Conservation (phyloP, 2,113 vertebrate species). For the Isichthys henryi region DNA sequence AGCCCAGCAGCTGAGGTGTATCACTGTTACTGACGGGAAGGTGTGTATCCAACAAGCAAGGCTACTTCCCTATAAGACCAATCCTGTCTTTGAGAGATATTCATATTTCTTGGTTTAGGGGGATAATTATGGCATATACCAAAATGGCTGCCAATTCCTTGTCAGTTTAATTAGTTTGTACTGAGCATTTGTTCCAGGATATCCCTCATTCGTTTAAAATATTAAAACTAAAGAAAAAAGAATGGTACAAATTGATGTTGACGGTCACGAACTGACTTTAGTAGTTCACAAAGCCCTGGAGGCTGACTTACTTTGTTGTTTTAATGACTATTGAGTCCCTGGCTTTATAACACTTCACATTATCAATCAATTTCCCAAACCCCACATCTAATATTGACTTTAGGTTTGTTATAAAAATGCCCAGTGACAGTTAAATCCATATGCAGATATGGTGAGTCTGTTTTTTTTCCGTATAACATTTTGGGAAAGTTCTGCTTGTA, state of each 20-base stretch:
- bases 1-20: background rate
- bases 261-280: background rate
- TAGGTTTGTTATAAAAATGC: background rate
- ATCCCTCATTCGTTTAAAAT: background rate
- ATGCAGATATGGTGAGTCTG: background rate
- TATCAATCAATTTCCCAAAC: background rate
- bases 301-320: constrained; percentile 1
- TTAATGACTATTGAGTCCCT: background rate
- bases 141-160: background rate
- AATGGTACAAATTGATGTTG: background rate
- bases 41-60: background rate
- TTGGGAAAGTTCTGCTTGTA: constrained; percentile 4
- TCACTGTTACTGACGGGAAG: background rate
- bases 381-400: constrained; percentile 4
- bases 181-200: background rate
- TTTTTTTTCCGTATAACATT: background rate
- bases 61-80: background rate
- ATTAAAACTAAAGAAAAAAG: background rate
- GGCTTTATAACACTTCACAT: background rate
- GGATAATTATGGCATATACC: background rate
- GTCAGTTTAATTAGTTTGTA: background rate
- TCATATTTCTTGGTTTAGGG: background rate
- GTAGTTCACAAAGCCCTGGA: background rate
- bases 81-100: background rate
- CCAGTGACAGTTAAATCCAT: background rate